Evolutionary conservation across 2,113 vertebrate species (phyloP), one percentile per base, ranked within the genome.

Genomic region (Nycticebus coucang): DNA sequence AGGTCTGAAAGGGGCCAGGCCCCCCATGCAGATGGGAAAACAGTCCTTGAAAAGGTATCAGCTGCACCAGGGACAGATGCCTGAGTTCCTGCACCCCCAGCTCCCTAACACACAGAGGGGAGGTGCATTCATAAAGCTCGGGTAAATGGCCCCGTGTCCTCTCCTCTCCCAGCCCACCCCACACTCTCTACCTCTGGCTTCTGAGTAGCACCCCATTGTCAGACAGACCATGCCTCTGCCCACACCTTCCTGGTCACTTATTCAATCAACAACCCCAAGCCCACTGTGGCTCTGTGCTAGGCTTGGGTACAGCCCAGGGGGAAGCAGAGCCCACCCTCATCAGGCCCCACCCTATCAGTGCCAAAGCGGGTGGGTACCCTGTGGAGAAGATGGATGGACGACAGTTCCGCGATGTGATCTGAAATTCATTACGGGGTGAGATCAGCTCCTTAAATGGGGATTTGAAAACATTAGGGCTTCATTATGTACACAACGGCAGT

Each of bases 391-490:
- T 2, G 69, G 97, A 97, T 97, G 94, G 92, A 82, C 53, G 1
- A 28, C 66, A 81, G 86, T 12, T 18, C 82, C 0, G 5, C 0
- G 30, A 80, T 95, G 96, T 92, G 97, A 95, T 86, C 94, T 91
- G 96, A 97, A 97, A 97, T 97, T 97, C 97, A 97, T 97, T 95
- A 97, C 0, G 8, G 97, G 94, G 88, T 94, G 97, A 96, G 95
- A 96, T 97, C 97, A 89, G 94, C 95, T 95, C 97, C 94, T 97
- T 97, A 96, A 97, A 95, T 62, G 95, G 95, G 91, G 97, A 98
- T 97, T 95, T 98, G 96, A 91, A 98, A 97, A 97, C 97, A 97
- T 96, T 93, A 97, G 95, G 95, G 87, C 90, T 97, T 97, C 97
- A 96, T 97, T 97, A 97, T 87, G 95, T 95, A 97, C 96, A 97